A percentile compares a stretch with the other conserved stretches of the same genome.
These are phyloP conservation scores for Chrysolophus pictus DNA, from an alignment of 2,797 vertebrate genomes.

Conservation along the genomic window DNA sequence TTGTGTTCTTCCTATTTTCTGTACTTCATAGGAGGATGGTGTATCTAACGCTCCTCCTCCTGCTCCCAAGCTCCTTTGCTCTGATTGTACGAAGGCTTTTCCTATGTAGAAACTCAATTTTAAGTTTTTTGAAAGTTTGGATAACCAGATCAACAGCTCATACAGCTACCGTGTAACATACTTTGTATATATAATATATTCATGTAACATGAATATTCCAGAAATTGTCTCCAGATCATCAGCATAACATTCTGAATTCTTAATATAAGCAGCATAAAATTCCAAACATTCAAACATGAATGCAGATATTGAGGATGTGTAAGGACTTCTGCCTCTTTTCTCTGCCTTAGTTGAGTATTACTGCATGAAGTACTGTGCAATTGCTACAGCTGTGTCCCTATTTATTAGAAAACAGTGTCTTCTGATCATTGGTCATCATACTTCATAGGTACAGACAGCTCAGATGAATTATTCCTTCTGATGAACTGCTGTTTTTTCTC, in stretches of 20 bases:
- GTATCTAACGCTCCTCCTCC: neutral
- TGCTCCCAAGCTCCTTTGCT: neutral
- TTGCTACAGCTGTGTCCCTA: neutral
- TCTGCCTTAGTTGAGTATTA: neutral
- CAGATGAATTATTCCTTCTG: neutral
- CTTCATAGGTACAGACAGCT: neutral
- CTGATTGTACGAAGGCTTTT: neutral
- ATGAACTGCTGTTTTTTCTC: neutral
- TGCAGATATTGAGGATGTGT: neutral
- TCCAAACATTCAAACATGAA: neutral
- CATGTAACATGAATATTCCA: neutral
- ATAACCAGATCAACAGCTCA: neutral
- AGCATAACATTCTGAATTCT: neutral
- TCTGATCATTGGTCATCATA: neutral
- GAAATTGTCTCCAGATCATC: neutral
- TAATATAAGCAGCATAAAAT: neutral
- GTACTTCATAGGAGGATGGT: neutral
- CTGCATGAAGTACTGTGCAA: neutral
- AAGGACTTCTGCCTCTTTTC: neutral
- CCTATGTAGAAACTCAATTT: neutral
- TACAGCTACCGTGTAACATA: neutral
- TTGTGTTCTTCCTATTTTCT: neutral
- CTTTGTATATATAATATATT: neutral
- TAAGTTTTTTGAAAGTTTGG: neutral
- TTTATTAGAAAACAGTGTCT: neutral